phyloP scores from a whole-genome alignment of 2,797 vertebrate species.

The Artibeus lituratus region DNA sequence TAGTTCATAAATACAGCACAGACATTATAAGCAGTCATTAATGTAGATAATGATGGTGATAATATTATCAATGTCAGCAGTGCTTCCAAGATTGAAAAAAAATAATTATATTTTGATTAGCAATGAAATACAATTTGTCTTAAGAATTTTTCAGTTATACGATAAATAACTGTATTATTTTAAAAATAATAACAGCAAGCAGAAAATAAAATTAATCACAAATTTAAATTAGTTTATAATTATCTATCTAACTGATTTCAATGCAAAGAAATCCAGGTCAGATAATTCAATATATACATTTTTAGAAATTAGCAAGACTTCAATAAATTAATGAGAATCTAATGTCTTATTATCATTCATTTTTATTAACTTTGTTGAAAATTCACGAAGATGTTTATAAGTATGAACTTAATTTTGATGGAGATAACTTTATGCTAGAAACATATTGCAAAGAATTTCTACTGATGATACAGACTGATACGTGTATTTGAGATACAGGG shows the following conservation, averaged over 20 bases:
- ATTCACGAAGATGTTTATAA: not conserved
- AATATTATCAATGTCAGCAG: not conserved
- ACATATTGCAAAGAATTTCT: not conserved
- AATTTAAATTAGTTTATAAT: slow-evolving; percentile 40
- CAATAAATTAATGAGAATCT: slow-evolving; percentile 41
- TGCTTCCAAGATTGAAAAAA: slow-evolving; percentile 15
- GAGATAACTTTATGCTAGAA: not conserved
- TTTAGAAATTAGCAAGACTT: slow-evolving; percentile 47
- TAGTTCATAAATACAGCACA: not conserved
- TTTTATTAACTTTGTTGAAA: slow-evolving; percentile 36
- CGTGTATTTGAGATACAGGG: not conserved
- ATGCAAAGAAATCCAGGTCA: not conserved
- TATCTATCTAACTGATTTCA: slow-evolving; percentile 10
- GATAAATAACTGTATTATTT: slow-evolving; percentile 35
- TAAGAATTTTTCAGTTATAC: slow-evolving; percentile 1
- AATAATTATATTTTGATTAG: slow-evolving; percentile 28
- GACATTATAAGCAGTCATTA: not conserved
- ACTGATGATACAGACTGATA: not conserved
- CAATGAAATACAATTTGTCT: slow-evolving; percentile 1
- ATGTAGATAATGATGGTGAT: not conserved
- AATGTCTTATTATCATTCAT: slow-evolving; percentile 34
- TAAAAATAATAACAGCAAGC: not conserved
- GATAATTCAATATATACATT: not conserved
- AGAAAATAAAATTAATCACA: slow-evolving; percentile 57
- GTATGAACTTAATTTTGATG: not conserved